Conservation (phyloP, 2,113 vertebrate species). For the Spilogale gracilis region DNA sequence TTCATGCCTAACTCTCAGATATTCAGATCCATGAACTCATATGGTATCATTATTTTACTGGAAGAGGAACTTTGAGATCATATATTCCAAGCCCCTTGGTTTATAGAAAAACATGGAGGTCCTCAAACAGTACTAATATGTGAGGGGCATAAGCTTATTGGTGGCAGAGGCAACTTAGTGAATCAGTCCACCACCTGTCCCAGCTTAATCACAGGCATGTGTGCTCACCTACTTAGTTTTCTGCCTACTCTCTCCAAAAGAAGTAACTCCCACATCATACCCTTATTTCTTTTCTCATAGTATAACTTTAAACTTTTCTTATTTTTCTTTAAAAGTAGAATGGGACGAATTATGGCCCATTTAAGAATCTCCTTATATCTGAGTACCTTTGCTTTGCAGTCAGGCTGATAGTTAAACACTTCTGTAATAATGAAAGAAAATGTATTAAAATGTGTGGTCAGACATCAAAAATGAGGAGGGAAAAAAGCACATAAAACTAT, state of each 20-base stretch:
- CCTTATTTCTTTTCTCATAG: not conserved
- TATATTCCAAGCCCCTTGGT: not conserved
- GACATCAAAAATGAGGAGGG: not conserved
- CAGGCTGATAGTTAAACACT: not conserved
- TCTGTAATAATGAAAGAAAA: not conserved
- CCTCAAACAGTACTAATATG: not conserved
- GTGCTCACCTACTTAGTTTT: not conserved
- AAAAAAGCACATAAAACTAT: conserved; percentile 71
- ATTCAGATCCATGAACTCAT: not conserved
- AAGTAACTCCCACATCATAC: not conserved
- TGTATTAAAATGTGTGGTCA: not conserved
- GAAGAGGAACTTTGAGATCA: not conserved
- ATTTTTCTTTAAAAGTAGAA: conserved; percentile 5
- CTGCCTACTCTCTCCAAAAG: not conserved
- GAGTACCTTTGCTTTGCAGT: not conserved
- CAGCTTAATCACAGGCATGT: not conserved
- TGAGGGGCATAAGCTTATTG: not conserved
- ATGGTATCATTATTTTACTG: not conserved
- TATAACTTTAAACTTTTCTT: not conserved
- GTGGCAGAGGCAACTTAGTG: not conserved
- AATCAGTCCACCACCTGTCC: not conserved
- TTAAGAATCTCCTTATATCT: not conserved
- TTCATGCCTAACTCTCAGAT: not conserved
- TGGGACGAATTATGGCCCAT: not conserved
- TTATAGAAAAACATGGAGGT: not conserved